phyloP scores from a whole-genome alignment of 2,888 invertebrate genomes.

The Oasisia sp. region DNA sequence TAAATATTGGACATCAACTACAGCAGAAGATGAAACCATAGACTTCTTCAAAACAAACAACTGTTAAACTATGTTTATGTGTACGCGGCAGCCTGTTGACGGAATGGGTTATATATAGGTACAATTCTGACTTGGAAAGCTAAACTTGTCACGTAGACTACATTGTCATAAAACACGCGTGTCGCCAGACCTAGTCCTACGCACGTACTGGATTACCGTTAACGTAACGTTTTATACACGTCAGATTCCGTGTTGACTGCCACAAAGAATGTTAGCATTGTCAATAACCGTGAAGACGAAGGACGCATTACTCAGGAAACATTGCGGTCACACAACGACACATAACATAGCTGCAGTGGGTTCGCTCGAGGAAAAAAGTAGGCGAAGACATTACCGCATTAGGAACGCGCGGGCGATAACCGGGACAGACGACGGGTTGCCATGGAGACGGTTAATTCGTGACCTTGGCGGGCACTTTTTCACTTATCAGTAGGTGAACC shows the following conservation, averaged over 20 bases:
- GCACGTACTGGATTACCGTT: neutral
- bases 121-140: too few species aligned
- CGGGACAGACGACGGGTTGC: neutral
- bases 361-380: neutral
- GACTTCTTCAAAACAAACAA: too few species aligned
- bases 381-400: neutral
- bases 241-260: neutral
- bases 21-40: too few species aligned
- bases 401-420: neutral
- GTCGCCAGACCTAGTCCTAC: neutral
- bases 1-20: too few species aligned
- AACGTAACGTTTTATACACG: neutral
- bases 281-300: conserved; percentile 3
- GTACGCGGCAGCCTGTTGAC: too few species aligned
- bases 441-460: neutral
- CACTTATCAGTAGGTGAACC: neutral
- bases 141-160: too few species aligned
- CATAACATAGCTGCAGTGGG: neutral
- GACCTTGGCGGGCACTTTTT: neutral
- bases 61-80: too few species aligned
- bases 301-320: neutral
- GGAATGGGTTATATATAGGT: too few species aligned
- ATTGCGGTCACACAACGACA: neutral
- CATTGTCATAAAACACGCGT: too few species aligned
- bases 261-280: neutral